Percentiles rank a stretch among this genome's conserved stretches.
phyloP scores from a whole-genome alignment of 2,888 invertebrate genomes.

The Drosophila nigricruria region DNA sequence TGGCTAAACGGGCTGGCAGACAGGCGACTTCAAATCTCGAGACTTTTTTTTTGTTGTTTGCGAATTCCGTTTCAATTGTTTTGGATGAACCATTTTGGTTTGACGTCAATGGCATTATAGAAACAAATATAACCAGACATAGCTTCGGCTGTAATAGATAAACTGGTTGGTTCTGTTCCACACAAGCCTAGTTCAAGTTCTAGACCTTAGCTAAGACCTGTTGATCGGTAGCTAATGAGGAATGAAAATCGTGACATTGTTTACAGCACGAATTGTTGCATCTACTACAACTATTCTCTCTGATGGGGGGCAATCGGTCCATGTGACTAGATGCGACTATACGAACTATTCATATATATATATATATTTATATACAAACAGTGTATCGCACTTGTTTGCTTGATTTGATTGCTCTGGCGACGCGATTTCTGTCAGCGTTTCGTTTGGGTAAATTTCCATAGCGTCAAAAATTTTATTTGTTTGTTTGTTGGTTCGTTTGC shows the following conservation, averaged over 20 bases:
- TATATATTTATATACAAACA: conserved; percentile 8
- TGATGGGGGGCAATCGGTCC: conserved; percentile 10
- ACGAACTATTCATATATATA: neutral
- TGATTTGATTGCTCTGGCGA: conserved; percentile 51
- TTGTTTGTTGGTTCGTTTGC: conserved; percentile 49
- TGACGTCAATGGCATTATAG: conserved; percentile 76
- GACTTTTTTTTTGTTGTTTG: conserved; percentile 60
- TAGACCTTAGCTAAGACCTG: conserved; percentile 22
- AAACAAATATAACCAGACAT: conserved; percentile 59
- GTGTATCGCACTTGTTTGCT: conserved; percentile 45
- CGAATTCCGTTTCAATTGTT: conserved; percentile 65
- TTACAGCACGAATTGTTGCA: conserved; percentile 36
- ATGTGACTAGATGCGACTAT: conserved; percentile 35
- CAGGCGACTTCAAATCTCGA: conserved; percentile 38
- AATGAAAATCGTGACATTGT: conserved; percentile 52
- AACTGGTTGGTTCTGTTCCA: conserved; percentile 41
- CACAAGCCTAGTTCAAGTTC: conserved; percentile 18
- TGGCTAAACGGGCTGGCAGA: conserved; percentile 10
- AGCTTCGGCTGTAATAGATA: conserved; percentile 27
- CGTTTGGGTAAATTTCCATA: conserved; percentile 74
- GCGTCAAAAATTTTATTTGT: conserved; percentile 66
- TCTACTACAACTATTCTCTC: conserved; percentile 1
- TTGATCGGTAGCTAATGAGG: conserved; percentile 1
- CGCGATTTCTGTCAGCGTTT: conserved; percentile 55
- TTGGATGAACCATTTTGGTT: conserved; percentile 59